Evolutionary conservation across 2,113 vertebrate genomes (phyloP).

Genomic region (Mustela nigripes): DNA sequence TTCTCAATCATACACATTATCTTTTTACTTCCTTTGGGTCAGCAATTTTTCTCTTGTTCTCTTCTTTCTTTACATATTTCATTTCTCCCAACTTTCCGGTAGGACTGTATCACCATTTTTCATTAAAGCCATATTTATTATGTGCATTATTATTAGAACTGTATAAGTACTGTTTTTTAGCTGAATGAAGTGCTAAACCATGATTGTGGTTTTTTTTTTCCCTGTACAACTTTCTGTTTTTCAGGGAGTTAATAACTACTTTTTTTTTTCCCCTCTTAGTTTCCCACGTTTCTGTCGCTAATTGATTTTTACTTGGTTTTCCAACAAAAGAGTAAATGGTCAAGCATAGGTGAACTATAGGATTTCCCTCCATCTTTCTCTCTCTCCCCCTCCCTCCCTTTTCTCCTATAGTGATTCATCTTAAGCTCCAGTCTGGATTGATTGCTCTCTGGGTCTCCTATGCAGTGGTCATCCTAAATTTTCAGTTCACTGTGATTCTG

Average conservation of each 20-base stretch:
- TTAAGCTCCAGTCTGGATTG: neutral
- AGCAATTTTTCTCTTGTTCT: neutral
- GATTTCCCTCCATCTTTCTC: too few relatives aligned
- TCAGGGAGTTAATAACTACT: neutral
- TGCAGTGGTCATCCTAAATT: neutral
- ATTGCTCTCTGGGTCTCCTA: neutral
- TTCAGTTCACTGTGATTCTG: neutral
- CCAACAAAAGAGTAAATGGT: neutral
- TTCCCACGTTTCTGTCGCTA: neutral
- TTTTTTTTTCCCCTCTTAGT: neutral
- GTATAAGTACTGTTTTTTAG: neutral
- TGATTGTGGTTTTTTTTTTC: neutral
- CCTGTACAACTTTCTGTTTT: neutral
- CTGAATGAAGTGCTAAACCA: neutral
- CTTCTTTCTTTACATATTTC: neutral
- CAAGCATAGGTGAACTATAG: neutral
- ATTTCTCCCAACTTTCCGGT: neutral
- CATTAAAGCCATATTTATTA: neutral
- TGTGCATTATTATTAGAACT: neutral
- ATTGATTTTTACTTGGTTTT: neutral
- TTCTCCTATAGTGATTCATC: neutral
- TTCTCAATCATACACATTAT: neutral
- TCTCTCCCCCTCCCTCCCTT: too few relatives aligned
- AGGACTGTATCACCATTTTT: neutral
- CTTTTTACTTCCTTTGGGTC: neutral